Conservation (phyloP, 2,113 vertebrate species). For the Pithys albifrons region DNA sequence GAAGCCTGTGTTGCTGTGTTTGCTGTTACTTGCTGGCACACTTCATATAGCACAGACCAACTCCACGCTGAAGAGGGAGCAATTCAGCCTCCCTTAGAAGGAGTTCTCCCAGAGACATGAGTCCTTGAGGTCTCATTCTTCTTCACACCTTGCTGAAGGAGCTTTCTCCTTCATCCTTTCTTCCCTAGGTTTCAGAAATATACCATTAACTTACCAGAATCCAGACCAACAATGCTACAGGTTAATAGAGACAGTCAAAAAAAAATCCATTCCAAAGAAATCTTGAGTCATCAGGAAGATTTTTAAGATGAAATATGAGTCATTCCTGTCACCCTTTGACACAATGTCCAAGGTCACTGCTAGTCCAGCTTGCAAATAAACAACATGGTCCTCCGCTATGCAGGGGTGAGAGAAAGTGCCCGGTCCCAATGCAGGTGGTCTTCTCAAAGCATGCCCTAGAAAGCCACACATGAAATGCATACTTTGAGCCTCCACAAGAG, state of each 20-base stretch:
- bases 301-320: background rate
- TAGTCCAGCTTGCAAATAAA: background rate
- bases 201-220: background rate
- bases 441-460: background rate
- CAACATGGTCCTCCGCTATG: background rate
- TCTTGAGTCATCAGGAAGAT: background rate
- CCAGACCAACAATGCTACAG: background rate
- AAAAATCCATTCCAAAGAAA: background rate
- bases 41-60: background rate
- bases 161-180: background rate
- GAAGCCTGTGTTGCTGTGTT: background rate
- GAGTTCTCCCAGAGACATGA: background rate
- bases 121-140: background rate
- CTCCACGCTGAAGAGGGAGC: fast-evolving
- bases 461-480: fast-evolving
- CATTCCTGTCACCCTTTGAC: background rate
- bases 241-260: background rate
- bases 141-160: background rate
- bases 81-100: background rate
- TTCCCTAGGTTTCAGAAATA: background rate
- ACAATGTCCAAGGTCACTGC: background rate
- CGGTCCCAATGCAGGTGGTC: background rate
- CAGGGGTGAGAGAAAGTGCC: background rate
- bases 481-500: background rate
- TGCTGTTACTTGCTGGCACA: background rate